A percentile compares a stretch with the other conserved stretches of the same genome.
These are phyloP conservation scores for Puffinus mauretanicus DNA, from an alignment of 2,113 vertebrate species.

Conservation along the genomic window DNA sequence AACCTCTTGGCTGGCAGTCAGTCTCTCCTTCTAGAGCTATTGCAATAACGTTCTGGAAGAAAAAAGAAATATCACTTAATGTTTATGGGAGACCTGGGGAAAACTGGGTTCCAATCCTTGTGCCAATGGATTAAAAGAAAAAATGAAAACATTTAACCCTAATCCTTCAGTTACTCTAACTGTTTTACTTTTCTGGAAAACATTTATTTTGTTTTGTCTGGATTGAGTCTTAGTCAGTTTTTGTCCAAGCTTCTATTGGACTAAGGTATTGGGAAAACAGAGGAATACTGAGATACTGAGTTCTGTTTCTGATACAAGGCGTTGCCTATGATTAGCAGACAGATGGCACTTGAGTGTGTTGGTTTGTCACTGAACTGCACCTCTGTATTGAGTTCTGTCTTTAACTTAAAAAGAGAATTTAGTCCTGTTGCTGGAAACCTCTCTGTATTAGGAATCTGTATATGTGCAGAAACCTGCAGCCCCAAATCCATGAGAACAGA, in stretches of 20 bases:
- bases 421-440: neutral
- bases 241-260: neutral
- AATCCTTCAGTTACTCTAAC: neutral
- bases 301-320: neutral
- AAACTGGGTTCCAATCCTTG: neutral
- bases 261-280: neutral
- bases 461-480: neutral
- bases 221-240: neutral
- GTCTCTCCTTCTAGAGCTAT: neutral
- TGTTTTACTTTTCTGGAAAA: neutral
- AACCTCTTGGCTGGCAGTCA: neutral
- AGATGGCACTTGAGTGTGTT: neutral
- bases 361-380: neutral
- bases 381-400: neutral
- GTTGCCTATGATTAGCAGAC: neutral
- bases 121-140: neutral
- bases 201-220: neutral
- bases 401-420: neutral
- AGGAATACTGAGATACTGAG: neutral
- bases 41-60: neutral
- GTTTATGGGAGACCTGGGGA: neutral
- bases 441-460: neutral
- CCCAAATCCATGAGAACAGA: neutral
- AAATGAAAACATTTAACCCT: neutral
- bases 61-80: neutral